These are phyloP conservation scores for Netelia inedita DNA, from an alignment of 2,888 invertebrate genomes.

Conservation along the genomic window DNA sequence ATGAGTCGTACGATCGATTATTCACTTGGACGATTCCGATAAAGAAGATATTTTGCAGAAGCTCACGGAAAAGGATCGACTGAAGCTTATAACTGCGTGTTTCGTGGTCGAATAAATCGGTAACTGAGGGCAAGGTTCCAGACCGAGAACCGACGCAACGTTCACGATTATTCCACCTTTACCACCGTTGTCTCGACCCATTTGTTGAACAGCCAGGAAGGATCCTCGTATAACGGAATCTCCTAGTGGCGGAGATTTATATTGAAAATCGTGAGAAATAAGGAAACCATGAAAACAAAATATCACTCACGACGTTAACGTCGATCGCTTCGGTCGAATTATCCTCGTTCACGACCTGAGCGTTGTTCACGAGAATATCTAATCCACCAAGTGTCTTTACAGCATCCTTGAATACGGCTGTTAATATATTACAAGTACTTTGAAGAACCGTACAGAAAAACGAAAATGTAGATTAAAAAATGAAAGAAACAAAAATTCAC, in stretches of 20 bases:
- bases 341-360: slow-evolving; percentile 79
- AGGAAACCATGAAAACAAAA: background rate
- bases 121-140: slow-evolving; percentile 85
- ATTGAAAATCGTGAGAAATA: background rate
- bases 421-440: background rate
- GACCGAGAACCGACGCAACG: slow-evolving; percentile 88
- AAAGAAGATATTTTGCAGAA: background rate
- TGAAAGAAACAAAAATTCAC: slow-evolving; percentile 68
- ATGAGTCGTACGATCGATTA: background rate
- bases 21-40: background rate
- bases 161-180: slow-evolving; percentile 89
- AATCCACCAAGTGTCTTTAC: slow-evolving; percentile 84
- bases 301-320: slow-evolving; percentile 82
- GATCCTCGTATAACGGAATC: slow-evolving; percentile 82
- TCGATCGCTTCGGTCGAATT: slow-evolving; percentile 79
- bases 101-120: slow-evolving; percentile 89
- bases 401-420: slow-evolving; percentile 85
- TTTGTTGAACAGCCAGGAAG: slow-evolving; percentile 84
- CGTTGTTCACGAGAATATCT: slow-evolving; percentile 86
- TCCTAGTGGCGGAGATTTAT: slow-evolving; percentile 27
- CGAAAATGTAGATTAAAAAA: background rate
- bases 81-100: slow-evolving; percentile 83
- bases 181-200: slow-evolving; percentile 85
- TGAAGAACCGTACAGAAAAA: no score
- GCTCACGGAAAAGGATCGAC: slow-evolving; percentile 81